Base-by-base conservation (phyloP, 1,140 invertebrate species). In the Limonius californicus region DNA sequence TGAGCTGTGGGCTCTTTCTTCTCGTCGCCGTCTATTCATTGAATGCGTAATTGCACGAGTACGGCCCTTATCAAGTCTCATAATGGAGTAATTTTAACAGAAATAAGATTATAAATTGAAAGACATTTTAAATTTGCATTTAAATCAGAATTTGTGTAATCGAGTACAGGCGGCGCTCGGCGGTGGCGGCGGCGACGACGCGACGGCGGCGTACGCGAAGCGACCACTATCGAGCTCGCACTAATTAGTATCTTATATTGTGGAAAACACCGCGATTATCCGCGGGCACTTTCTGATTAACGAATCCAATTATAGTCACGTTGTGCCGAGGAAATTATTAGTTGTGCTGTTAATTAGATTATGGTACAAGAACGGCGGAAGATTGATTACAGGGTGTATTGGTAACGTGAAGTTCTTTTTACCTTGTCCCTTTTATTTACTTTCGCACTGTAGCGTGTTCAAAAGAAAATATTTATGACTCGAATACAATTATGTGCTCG, bases 321-420 rank as follows among this genome's bases (percentile, higher is more conserved):
- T 76, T 77, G 75, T 77, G 72, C 72, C 63, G 66, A 73, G 75
- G 70, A 76, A 77, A 77, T 77, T 77, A 77, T 77, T 77, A 76
- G 73, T 77, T 77, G 75, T 68, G 74, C 72, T 71, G 75, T 77
- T 77, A 77, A 77, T 77, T 77, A 77, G 74, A 77, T 77, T 76
- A 73, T 62, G 62, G 58, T 64, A 57, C 64, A 65, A 66, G 67
- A 63, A 65, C 66, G 59, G 65, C 64, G 65, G 63, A 63, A 63
- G 67, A 69, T 70, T 70, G 68, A 70, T 70, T 71, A 66, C 43
- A 62, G 61, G 47, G 55, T 50, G 56, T 50, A 23, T 20, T 35
- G 23, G n/a, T 35, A 57, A 57, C 27, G 23, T 3, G 23, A 9
- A 27, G 23, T 27, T 27, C 9, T 9, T 27, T 9, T 27, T 4